Percentiles rank a stretch among this genome's conserved stretches.
These are phyloP conservation scores for Montifringilla adamsi DNA, from an alignment of 2,113 vertebrate genomes.

Conservation along the genomic window DNA sequence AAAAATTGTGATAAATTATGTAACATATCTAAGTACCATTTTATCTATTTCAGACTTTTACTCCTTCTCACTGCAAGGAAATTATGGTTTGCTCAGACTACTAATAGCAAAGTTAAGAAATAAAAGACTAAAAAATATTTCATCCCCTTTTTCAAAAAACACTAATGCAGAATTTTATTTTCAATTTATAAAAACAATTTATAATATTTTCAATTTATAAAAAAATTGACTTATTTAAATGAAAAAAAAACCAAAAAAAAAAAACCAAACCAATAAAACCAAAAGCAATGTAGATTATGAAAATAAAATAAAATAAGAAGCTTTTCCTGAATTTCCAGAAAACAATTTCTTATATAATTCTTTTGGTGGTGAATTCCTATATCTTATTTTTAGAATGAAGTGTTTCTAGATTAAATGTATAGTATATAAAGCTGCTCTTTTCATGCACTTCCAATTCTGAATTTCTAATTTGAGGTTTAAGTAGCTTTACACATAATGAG, in stretches of 20 bases:
- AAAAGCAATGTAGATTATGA: neutral
- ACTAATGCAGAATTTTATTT: neutral
- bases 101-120: neutral
- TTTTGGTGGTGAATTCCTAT: neutral
- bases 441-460: neutral
- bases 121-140: neutral
- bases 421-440: neutral
- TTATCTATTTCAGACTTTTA: neutral
- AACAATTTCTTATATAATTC: neutral
- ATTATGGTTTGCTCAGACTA: neutral
- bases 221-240: neutral
- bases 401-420: neutral
- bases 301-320: neutral
- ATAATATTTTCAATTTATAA: neutral
- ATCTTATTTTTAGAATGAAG: neutral
- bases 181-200: neutral
- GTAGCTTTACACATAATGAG: neutral
- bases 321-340: neutral
- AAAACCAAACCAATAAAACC: neutral
- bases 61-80: neutral
- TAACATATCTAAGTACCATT: neutral
- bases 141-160: neutral
- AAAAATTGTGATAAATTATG: neutral
- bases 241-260: neutral
- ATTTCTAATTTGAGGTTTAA: neutral